Conservation (phyloP, 1,140 invertebrate genomes). For the Drosophila bocqueti region DNA sequence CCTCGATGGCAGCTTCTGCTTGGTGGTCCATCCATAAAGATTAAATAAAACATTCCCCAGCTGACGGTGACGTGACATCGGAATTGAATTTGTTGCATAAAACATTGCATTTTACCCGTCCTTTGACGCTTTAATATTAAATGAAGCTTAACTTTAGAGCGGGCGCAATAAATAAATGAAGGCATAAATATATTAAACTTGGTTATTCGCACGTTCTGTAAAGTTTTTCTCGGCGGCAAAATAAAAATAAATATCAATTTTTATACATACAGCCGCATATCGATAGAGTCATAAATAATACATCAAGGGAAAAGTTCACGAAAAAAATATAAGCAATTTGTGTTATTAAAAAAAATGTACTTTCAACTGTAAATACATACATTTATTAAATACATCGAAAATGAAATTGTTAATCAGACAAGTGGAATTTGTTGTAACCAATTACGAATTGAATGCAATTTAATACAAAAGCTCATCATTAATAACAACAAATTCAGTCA, state of each 20-base stretch:
- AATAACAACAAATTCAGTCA: not conserved
- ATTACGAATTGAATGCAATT: slow-evolving; percentile 30
- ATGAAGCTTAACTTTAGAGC: slow-evolving; percentile 11
- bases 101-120: slow-evolving; percentile 33
- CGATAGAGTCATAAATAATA: slow-evolving; percentile 45
- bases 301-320: slow-evolving; percentile 17
- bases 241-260: slow-evolving; percentile 57
- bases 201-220: slow-evolving; percentile 42
- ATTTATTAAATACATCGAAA: not conserved
- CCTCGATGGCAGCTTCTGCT: slow-evolving; percentile 20
- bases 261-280: slow-evolving; percentile 30
- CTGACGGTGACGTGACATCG: slow-evolving; percentile 41
- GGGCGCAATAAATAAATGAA: slow-evolving; percentile 65
- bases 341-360: slow-evolving; percentile 27
- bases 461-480: slow-evolving; percentile 11
- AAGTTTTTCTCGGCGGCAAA: slow-evolving; percentile 15
- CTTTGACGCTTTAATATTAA: slow-evolving; percentile 40
- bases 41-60: slow-evolving; percentile 47
- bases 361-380: slow-evolving; percentile 6
- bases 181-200: slow-evolving; percentile 57
- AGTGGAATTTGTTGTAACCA: slow-evolving; percentile 18
- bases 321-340: slow-evolving; percentile 16
- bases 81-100: slow-evolving; percentile 68
- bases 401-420: slow-evolving; percentile 33
- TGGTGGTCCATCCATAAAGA: slow-evolving; percentile 11